phyloP scores from a whole-genome alignment of 2,113 vertebrate genomes.

The Capreolus pygargus region DNA sequence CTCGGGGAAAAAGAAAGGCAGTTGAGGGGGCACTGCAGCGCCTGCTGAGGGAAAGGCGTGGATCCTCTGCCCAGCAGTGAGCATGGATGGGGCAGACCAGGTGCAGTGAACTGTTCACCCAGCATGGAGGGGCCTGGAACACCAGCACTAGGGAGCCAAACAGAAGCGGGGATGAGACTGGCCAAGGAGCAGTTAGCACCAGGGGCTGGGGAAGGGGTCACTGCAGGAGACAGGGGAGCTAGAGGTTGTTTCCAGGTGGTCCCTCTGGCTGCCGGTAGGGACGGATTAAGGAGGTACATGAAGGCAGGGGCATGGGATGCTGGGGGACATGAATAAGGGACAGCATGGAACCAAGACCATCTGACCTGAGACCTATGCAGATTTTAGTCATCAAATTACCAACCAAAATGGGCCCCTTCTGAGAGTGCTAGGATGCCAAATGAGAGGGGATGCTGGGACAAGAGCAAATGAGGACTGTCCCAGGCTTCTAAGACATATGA shows the following conservation, averaged over 20 bases:
- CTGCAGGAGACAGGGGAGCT: not conserved
- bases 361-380: not conserved
- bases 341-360: not conserved
- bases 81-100: not conserved
- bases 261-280: not conserved
- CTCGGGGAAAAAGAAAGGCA: accelerated
- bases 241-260: not conserved
- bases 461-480: not conserved
- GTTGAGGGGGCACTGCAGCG: no score
- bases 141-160: not conserved
- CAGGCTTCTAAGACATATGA: not conserved
- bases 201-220: not conserved
- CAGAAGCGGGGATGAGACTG: not conserved
- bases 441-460: not conserved
- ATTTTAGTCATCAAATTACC: not conserved
- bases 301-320: not conserved
- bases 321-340: not conserved
- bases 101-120: accelerated
- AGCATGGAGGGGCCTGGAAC: not conserved
- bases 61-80: not conserved
- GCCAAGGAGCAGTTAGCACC: not conserved
- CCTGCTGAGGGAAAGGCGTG: not conserved
- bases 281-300: not conserved
- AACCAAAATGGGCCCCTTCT: not conserved
- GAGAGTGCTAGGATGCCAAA: not conserved